These are phyloP conservation scores for Chrysina gloriosa DNA, from an alignment of 2,888 invertebrate species.

Conservation along the genomic window DNA sequence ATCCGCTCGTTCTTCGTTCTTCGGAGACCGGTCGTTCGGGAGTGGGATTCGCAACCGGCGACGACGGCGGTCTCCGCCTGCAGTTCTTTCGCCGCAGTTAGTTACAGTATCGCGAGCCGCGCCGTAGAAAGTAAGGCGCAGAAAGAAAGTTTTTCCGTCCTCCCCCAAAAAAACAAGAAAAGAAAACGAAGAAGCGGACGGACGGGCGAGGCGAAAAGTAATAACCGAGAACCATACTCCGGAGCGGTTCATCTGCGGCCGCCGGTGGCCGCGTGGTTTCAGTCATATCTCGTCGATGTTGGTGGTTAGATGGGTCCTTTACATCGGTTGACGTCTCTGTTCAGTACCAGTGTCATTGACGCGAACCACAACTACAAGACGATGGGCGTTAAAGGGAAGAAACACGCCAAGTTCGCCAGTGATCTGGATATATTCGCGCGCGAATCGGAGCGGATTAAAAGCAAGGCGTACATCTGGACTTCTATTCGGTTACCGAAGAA, in stretches of 20 bases:
- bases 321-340: conserved; percentile 72
- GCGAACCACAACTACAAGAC: conserved; percentile 63
- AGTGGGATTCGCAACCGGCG: no score
- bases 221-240: conserved; percentile 5
- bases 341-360: conserved; percentile 67
- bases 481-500: conserved; percentile 67
- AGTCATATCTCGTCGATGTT: conserved; percentile 39
- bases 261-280: conserved; percentile 19
- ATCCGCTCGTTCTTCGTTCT: neutral
- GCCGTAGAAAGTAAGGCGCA: conserved; percentile 36
- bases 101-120: neutral
- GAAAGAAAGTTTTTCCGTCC: conserved; percentile 34
- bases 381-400: conserved; percentile 64
- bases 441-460: conserved; percentile 64
- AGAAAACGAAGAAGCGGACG: neutral
- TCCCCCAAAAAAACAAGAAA: no score
- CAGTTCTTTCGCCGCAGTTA: neutral
- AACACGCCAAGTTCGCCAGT: conserved; percentile 69
- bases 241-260: conserved; percentile 20
- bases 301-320: conserved; percentile 69
- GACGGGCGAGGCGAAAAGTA: conserved; percentile 4
- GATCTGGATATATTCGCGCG: conserved; percentile 66
- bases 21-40: neutral
- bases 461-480: conserved; percentile 68
- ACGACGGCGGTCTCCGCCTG: no score